Base-by-base conservation (phyloP, 2,113 vertebrate genomes). In the Halcyon malimbica region DNA sequence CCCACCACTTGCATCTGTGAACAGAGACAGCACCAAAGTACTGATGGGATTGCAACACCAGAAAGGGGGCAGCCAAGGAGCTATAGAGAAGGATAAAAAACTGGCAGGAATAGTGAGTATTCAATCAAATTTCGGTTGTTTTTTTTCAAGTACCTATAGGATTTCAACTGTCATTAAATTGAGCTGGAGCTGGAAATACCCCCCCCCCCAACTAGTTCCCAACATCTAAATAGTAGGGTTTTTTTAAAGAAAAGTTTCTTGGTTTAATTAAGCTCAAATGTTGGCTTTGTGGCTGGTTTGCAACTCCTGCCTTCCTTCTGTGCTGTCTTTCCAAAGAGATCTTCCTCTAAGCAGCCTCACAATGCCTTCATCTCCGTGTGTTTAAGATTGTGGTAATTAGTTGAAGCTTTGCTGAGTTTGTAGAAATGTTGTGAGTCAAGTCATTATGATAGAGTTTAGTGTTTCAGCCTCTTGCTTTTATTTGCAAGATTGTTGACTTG, bases 211-310 rank as follows among this genome's bases (percentile, higher is more conserved):
- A 21, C 2, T 44, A 31, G 42, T 91, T 64, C 29, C 85, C 56
- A 79, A 1, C 6, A 14, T 94, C 81, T 82, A 54, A 75, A 11
- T 79, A 73, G 8, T 7, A 17, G 18, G 16, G 6, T 24, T 31
- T 75, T 87, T 94, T 70, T 24, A 73, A 33, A 94, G 41, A 69
- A 92, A 90, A 69, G 71, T 83, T 88, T 89, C 33, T 80, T 84
- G 64, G 70, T 86, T 96, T 86, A 95, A 97, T 98, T 95, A 97
- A 96, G 60, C 89, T 93, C n/a, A 54, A 89, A 62, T 60, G 9
- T 91, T 89, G 54, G 33, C 77, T 85, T 96, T 41, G 12, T 56
- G 65, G 75, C 77, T 92, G 69, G 16, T 87, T 97, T 96, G 94
- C 60, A n/a, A 41, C 17, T 94, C 82, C 65, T 91, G 63, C 39